These are phyloP conservation scores for Gambusia holbrooki DNA, from an alignment of 2,113 vertebrate genomes.

Conservation along the genomic window DNA sequence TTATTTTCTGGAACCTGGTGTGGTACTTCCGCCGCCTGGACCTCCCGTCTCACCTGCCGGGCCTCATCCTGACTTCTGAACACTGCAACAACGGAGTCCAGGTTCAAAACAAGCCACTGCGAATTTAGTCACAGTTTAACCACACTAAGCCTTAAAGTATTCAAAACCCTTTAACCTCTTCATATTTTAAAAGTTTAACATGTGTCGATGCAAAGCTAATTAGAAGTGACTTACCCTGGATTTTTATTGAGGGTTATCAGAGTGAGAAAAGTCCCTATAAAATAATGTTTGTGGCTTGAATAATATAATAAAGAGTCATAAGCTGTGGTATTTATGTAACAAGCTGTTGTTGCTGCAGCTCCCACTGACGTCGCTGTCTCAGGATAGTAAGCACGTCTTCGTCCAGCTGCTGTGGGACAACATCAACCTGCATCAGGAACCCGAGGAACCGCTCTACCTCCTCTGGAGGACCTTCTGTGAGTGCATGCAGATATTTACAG, in stretches of 20 bases:
- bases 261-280: not conserved
- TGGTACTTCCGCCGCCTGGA: slow-evolving; percentile 97
- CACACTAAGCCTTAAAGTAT: not conserved
- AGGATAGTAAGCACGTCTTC: slow-evolving; percentile 94
- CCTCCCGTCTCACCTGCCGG: slow-evolving; percentile 92
- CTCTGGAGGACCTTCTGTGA: slow-evolving; percentile 92
- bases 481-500: slow-evolving; percentile 53
- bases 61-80: slow-evolving; percentile 94
- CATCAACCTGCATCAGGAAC: slow-evolving; percentile 93
- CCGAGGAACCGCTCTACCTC: slow-evolving; percentile 88
- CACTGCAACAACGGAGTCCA: slow-evolving; percentile 95
- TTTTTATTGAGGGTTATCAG: not conserved
- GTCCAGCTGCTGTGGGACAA: slow-evolving; percentile 98
- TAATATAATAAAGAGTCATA: not conserved
- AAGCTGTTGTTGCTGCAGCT: slow-evolving; percentile 77
- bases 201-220: too few relatives aligned
- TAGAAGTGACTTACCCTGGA: not conserved
- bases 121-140: too few relatives aligned
- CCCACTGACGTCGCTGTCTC: slow-evolving; percentile 88
- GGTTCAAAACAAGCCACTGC: slow-evolving; percentile 68
- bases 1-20: slow-evolving; percentile 98
- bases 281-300: not conserved
- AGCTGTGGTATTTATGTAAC: not conserved
- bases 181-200: not conserved
- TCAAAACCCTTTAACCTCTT: not conserved